These are phyloP conservation scores for Prinia subflava DNA, from an alignment of 2,113 vertebrate species.

Conservation along the genomic window DNA sequence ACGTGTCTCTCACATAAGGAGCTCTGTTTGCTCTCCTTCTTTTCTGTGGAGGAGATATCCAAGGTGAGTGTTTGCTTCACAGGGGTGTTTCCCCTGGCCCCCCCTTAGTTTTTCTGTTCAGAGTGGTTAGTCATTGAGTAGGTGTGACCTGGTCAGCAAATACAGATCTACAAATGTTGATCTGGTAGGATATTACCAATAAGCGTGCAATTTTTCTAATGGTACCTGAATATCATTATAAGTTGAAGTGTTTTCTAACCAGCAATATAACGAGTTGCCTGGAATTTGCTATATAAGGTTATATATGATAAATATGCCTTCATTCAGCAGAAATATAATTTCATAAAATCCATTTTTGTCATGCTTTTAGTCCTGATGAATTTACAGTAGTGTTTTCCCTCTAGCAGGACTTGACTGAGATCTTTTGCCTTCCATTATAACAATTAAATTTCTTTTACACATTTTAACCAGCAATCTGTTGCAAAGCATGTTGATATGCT, in stretches of 20 bases:
- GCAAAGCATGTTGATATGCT: not conserved
- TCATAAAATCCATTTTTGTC: not conserved
- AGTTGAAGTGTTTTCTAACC: not conserved
- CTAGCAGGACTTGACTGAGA: not conserved
- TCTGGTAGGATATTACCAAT: not conserved
- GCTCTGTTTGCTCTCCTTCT: not conserved
- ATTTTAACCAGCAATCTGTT: not conserved
- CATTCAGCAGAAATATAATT: not conserved
- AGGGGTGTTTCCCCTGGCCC: fast-evolving
- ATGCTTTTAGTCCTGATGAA: not conserved
- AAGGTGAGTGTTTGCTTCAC: not conserved
- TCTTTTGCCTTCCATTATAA: not conserved
- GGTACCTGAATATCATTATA: not conserved
- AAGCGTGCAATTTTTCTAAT: not conserved
- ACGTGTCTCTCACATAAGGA: not conserved
- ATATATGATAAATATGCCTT: not conserved
- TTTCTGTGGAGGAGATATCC: not conserved
- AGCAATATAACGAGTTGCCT: not conserved
- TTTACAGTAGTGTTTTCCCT: not conserved
- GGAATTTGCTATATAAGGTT: not conserved
- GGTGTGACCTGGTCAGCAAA: not conserved
- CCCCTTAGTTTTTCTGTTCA: not conserved
- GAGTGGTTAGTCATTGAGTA: not conserved
- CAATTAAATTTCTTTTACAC: not conserved
- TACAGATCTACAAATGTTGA: not conserved